Conservation (phyloP, 2,797 vertebrate genomes). For the Yasuhikotakia modesta region DNA sequence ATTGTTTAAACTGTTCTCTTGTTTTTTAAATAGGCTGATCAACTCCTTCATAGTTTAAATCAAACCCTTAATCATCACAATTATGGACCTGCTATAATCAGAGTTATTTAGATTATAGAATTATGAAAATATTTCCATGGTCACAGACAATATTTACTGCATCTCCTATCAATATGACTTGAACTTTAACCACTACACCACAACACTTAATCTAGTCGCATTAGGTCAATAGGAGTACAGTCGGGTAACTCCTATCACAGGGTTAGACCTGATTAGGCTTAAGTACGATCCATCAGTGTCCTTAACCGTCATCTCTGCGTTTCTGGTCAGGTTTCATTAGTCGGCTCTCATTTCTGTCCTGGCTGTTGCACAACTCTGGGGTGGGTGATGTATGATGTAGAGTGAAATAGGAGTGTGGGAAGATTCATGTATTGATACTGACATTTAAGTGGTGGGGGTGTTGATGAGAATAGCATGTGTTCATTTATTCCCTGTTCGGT, state of each 20-base stretch:
- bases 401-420: slow-evolving; percentile 43
- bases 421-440: slow-evolving; percentile 62
- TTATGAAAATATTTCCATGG: no score
- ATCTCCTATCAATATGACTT: no score
- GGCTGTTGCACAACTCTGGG: background rate
- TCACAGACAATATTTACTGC: no score
- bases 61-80: no score
- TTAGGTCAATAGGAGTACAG: background rate
- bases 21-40: no score
- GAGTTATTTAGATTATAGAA: no score
- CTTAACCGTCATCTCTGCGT: background rate
- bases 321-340: background rate
- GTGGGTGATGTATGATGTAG: background rate
- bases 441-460: slow-evolving; percentile 54
- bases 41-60: no score
- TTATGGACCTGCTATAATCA: no score
- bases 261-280: background rate
- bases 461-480: slow-evolving; percentile 63
- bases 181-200: background rate
- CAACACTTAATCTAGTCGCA: background rate
- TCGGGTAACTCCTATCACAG: background rate
- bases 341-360: slow-evolving; percentile 10
- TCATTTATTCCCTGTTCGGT: slow-evolving; percentile 68
- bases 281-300: background rate
- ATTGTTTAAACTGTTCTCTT: no score